Percentiles rank a stretch among this genome's conserved stretches.
Evolutionary conservation across 2,113 vertebrate species (phyloP).

Genomic region (Hippocampus abdominalis): DNA sequence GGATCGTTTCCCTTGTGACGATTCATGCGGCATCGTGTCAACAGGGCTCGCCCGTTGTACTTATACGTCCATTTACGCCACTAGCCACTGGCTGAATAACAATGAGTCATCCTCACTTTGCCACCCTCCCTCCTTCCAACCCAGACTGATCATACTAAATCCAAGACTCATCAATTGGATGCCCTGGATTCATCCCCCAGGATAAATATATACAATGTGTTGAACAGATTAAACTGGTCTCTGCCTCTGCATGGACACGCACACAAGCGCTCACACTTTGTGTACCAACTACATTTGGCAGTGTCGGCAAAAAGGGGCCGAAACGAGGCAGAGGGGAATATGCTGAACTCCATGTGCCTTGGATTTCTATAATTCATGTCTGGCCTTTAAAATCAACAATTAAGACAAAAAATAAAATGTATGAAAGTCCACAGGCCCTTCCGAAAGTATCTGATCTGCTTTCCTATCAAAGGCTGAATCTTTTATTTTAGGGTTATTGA

Average conservation of each 20-base stretch:
- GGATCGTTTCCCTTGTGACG: constrained; percentile 37
- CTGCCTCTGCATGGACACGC: neutral
- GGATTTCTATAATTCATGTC: constrained; percentile 20
- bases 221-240: constrained; percentile 51
- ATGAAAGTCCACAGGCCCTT: neutral
- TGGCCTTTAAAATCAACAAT: constrained; percentile 34
- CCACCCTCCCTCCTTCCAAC: constrained; percentile 24
- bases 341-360: constrained; percentile 45
- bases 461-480: no score
- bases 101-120: constrained; percentile 56
- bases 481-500: no score
- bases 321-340: constrained; percentile 57
- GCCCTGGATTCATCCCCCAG: constrained; percentile 54
- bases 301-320: constrained; percentile 37
- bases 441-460: neutral
- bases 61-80: constrained; percentile 56
- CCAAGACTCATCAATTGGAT: constrained; percentile 63
- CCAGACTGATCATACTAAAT: constrained; percentile 60
- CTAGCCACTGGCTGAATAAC: constrained; percentile 53
- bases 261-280: constrained; percentile 12
- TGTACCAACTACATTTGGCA: constrained; percentile 42
- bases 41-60: constrained; percentile 44
- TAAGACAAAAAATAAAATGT: constrained; percentile 38
- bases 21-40: constrained; percentile 58
- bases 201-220: constrained; percentile 67